These are phyloP conservation scores for Xiphophorus maculatus DNA, from an alignment of 2,113 vertebrate genomes.

Conservation along the genomic window DNA sequence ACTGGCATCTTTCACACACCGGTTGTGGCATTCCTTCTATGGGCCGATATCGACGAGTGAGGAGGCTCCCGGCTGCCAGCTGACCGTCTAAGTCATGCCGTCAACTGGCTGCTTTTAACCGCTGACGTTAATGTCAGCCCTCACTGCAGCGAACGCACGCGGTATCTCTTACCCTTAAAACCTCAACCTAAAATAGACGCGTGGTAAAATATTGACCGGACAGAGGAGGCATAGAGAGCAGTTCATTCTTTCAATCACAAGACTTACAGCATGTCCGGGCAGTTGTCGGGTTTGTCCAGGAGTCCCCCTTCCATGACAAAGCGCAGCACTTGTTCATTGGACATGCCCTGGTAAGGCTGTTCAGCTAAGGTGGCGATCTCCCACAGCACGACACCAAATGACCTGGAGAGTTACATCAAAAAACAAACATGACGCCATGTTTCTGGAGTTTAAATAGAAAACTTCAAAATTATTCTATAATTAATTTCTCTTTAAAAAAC, in stretches of 20 bases:
- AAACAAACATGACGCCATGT: background rate
- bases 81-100: constrained; percentile 51
- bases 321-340: constrained; percentile 98
- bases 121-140: constrained; percentile 72
- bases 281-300: constrained; percentile 97
- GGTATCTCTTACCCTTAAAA: constrained; percentile 55
- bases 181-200: constrained; percentile 60
- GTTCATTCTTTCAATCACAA: constrained; percentile 16
- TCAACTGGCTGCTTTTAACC: constrained; percentile 75
- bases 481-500: constrained; percentile 1
- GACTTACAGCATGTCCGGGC: constrained; percentile 96
- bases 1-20: constrained; percentile 75
- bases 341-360: constrained; percentile 98
- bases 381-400: constrained; percentile 97
- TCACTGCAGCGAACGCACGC: constrained; percentile 52
- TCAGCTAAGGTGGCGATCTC: constrained; percentile 96
- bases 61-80: constrained; percentile 45
- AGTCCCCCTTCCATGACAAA: constrained; percentile 99
- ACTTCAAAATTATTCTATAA: background rate
- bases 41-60: constrained; percentile 56
- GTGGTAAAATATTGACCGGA: constrained; percentile 23
- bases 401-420: constrained; percentile 79
- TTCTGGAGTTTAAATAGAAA: too few relatives aligned
- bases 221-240: constrained; percentile 15
- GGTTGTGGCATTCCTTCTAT: constrained; percentile 77